These are phyloP conservation scores for Cyaniris semiargus DNA, from an alignment of 2,888 invertebrate genomes.

Conservation along the genomic window DNA sequence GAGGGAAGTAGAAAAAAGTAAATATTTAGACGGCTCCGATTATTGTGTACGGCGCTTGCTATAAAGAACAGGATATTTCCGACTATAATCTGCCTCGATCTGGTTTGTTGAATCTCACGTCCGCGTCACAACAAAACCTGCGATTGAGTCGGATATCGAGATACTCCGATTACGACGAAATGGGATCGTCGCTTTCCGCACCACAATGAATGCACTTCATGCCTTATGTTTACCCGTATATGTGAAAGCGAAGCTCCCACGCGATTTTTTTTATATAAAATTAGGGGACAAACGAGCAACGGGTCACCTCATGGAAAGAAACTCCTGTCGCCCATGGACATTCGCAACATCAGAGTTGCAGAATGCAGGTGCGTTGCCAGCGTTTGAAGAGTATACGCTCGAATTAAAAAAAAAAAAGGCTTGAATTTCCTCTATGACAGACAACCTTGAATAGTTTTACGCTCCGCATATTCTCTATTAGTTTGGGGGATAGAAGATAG, in stretches of 20 bases:
- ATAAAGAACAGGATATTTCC: constrained; percentile 73
- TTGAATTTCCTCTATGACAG: too few relatives aligned
- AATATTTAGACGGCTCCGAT: constrained; percentile 78
- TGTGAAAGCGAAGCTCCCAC: not conserved
- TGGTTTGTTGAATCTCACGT: constrained; percentile 66
- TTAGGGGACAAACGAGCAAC: too few relatives aligned
- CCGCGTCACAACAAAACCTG: constrained; percentile 65
- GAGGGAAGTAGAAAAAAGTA: constrained; percentile 75
- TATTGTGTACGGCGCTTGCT: constrained; percentile 63
- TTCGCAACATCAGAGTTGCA: too few relatives aligned
- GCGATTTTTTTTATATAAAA: not conserved
- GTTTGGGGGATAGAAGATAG: too few relatives aligned
- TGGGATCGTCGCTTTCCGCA: constrained; percentile 57
- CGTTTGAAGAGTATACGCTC: too few relatives aligned
- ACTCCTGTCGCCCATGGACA: too few relatives aligned
- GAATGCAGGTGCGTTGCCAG: too few relatives aligned
- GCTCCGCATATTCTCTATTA: too few relatives aligned
- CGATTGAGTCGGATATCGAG: constrained; percentile 69
- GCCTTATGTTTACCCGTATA: not conserved
- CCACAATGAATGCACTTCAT: constrained; percentile 40
- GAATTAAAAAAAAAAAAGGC: too few relatives aligned
- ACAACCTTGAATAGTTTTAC: too few relatives aligned
- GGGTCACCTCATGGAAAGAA: too few relatives aligned
- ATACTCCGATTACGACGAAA: constrained; percentile 54
- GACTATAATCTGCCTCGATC: constrained; percentile 64